Base-by-base conservation (phyloP, 2,888 invertebrate species). In the Gerris lacustris region DNA sequence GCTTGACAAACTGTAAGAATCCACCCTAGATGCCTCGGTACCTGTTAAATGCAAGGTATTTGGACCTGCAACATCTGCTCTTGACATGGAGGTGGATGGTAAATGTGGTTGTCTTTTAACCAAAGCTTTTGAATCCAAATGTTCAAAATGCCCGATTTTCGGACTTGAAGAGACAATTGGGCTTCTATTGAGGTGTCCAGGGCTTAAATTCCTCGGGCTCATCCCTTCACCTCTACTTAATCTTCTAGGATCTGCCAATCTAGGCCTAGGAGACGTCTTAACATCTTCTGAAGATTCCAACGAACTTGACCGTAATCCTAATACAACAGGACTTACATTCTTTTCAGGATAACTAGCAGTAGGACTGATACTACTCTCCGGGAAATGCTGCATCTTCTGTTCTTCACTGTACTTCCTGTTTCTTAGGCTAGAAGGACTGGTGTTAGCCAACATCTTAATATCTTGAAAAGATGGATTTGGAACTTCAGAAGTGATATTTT, bases 121-220 rank as follows among this genome's bases (percentile, higher is more conserved):
- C 31, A 31, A 31, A 31, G 31, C 31, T 31, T 31, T 31, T 31
- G 31, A 31, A 31, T 31, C 31, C 31, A 4, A 31, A 31, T 31
- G 31, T 31, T 31, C 31, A 4, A 31, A 55, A 55, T 55, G 5
- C 55, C 9, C 11, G 55, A 55, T 55, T 5, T 9, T 55, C 55
- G 55, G 55, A 55, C 55, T 55, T 55, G 55, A 55, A 55, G 55
- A 55, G 55, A 55, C 55, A 55, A 15, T 15, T 55, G 55, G 55
- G 15, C 55, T 55, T 11, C 31, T 31, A 31, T 4, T 31, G 31
- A 31, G 1, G 31, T 31, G 31, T 31, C 31, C 31, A 4, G 15
- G 15, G 11, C 55, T 55, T 11, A 11, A 11, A 9, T 9, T 9
- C 11, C 55, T 55, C 11, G 9, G 55, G 9, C 15, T 55, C 9